Conservation (phyloP, 2,797 vertebrate genomes). For the Percopsis omiscomaycus region DNA sequence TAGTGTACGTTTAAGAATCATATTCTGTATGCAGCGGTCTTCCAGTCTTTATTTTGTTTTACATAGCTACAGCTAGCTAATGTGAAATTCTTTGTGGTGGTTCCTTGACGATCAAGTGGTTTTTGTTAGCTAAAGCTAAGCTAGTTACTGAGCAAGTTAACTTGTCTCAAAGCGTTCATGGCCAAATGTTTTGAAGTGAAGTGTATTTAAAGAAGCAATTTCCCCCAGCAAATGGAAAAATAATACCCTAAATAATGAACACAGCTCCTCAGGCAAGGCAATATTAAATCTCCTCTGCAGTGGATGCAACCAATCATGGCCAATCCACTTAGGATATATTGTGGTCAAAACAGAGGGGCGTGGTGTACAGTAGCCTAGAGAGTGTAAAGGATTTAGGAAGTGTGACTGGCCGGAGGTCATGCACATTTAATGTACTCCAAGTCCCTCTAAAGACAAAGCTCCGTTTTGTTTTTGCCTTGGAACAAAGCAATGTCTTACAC, state of each 20-base stretch:
- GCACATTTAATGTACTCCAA: constrained; percentile 48
- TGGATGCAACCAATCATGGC: constrained; percentile 18
- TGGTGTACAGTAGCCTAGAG: constrained; percentile 21
- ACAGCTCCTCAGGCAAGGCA: constrained; percentile 26
- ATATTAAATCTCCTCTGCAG: constrained; percentile 38
- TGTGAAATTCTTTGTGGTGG: too few relatives aligned
- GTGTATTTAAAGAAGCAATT: constrained; percentile 43
- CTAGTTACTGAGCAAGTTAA: constrained; percentile 24
- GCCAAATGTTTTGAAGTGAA: constrained; percentile 38
- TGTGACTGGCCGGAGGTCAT: constrained; percentile 1
- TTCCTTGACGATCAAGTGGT: too few relatives aligned
- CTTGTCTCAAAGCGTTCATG: constrained; percentile 46
- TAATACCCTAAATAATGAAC: constrained; percentile 37
- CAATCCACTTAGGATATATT: constrained; percentile 29
- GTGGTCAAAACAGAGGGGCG: constrained; percentile 17
- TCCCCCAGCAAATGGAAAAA: constrained; percentile 21
- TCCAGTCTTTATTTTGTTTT: too few relatives aligned
- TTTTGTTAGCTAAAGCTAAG: too few relatives aligned
- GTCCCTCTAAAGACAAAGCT: constrained; percentile 32
- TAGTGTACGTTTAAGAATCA: too few relatives aligned
- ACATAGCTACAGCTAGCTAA: too few relatives aligned
- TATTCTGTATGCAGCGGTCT: too few relatives aligned
- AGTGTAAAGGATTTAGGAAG: constrained; percentile 34
- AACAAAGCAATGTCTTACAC: constrained; percentile 54
- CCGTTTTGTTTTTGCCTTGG: background rate